These are phyloP conservation scores for Sardinella longiceps DNA, from an alignment of 2,797 vertebrate species.

Conservation along the genomic window DNA sequence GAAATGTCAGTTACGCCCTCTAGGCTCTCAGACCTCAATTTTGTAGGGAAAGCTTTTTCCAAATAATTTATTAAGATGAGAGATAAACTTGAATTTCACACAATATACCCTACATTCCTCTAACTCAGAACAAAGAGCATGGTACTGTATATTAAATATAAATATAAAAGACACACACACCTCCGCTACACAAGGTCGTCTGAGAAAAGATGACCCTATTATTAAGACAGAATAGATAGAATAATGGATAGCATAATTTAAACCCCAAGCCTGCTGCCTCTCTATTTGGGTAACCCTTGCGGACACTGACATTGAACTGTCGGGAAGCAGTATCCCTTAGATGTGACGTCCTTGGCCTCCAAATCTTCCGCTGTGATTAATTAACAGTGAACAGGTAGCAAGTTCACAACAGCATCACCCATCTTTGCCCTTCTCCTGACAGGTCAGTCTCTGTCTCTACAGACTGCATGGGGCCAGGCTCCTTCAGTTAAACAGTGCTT, in stretches of 20 bases:
- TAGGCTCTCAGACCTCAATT: no score
- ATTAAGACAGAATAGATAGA: constrained; percentile 5
- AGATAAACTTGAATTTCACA: not conserved
- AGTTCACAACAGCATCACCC: not conserved
- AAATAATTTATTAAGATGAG: not conserved
- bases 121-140: not conserved
- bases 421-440: not conserved
- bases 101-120: not conserved
- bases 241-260: not conserved
- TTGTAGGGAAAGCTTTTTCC: not conserved
- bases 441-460: not conserved
- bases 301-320: constrained; percentile 19
- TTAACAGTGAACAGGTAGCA: constrained; percentile 4
- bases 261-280: not conserved
- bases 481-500: not conserved
- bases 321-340: constrained; percentile 7
- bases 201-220: not conserved
- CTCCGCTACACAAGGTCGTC: not conserved
- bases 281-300: not conserved
- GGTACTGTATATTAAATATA: not conserved
- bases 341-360: constrained; percentile 13
- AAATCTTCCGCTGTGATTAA: not conserved
- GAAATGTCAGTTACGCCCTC: no score
- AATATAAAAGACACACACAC: no score
- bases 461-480: not conserved